Percentiles rank a stretch among this genome's conserved stretches.
Evolutionary conservation across 2,113 vertebrate genomes (phyloP).

Genomic region (Podiceps cristatus): DNA sequence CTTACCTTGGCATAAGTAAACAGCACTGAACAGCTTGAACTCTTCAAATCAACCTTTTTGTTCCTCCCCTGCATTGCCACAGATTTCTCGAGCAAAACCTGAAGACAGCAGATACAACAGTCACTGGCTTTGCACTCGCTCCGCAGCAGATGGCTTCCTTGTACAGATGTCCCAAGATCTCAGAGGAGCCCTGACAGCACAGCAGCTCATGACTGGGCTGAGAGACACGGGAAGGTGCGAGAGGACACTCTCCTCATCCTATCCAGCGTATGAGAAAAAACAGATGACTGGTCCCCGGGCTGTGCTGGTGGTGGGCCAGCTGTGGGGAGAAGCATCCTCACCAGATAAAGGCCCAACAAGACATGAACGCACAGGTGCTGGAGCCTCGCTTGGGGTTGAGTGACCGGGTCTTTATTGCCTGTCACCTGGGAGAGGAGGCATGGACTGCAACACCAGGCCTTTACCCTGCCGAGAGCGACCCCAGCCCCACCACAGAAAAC

Average conservation of each 20-base stretch:
- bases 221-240: accelerated
- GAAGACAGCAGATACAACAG: background rate
- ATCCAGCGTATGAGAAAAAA: accelerated
- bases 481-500: background rate
- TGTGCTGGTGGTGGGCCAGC: accelerated
- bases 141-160: background rate
- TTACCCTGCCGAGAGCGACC: background rate
- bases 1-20: background rate
- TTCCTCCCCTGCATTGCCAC: background rate
- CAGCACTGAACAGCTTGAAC: background rate
- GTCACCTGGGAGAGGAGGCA: background rate
- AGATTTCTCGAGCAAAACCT: background rate
- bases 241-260: background rate
- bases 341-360: background rate
- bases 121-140: accelerated
- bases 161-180: background rate
- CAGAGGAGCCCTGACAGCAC: background rate
- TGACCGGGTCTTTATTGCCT: background rate
- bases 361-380: background rate
- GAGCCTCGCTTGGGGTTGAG: background rate
- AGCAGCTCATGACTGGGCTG: background rate
- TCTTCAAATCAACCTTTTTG: background rate
- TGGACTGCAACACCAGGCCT: background rate
- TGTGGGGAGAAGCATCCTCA: background rate
- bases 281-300: accelerated